Evolutionary conservation across 1,140 invertebrate species (phyloP).

Genomic region (Lordiphosa stackelbergi): DNA sequence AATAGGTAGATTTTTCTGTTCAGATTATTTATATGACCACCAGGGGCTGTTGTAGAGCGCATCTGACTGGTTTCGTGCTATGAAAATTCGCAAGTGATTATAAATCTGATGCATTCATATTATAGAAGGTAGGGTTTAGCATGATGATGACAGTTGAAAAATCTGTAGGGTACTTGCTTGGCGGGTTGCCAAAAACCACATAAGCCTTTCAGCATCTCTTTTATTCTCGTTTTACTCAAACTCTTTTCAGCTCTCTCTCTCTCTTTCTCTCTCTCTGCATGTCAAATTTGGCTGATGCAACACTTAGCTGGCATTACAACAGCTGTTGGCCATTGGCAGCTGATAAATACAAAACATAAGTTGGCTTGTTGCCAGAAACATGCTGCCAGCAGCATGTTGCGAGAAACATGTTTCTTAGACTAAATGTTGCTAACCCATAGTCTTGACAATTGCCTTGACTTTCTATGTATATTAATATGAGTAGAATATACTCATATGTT

Average conservation of each 20-base stretch:
- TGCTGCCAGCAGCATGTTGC: conserved; percentile 28
- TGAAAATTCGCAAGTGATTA: conserved; percentile 4
- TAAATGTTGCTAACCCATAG: background rate
- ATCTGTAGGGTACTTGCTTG: conserved; percentile 18
- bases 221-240: conserved; percentile 11
- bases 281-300: conserved; percentile 63
- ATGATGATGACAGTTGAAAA: background rate
- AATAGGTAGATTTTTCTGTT: no score
- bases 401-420: background rate
- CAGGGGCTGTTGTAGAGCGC: no score
- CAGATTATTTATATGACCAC: conserved; percentile 6
- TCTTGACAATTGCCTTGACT: background rate
- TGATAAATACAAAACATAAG: conserved; percentile 12
- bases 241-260: conserved; percentile 26
- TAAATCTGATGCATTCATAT: background rate
- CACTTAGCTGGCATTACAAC: conserved; percentile 50
- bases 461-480: no score
- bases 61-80: background rate
- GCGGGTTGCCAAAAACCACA: conserved; percentile 5
- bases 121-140: no score
- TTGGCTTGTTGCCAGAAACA: conserved; percentile 22
- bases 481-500: no score
- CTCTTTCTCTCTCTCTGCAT: conserved; percentile 23
- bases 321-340: conserved; percentile 37
- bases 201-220: conserved; percentile 25